Conservation (phyloP, 2,797 vertebrate genomes). For the Calcarius lapponicus region DNA sequence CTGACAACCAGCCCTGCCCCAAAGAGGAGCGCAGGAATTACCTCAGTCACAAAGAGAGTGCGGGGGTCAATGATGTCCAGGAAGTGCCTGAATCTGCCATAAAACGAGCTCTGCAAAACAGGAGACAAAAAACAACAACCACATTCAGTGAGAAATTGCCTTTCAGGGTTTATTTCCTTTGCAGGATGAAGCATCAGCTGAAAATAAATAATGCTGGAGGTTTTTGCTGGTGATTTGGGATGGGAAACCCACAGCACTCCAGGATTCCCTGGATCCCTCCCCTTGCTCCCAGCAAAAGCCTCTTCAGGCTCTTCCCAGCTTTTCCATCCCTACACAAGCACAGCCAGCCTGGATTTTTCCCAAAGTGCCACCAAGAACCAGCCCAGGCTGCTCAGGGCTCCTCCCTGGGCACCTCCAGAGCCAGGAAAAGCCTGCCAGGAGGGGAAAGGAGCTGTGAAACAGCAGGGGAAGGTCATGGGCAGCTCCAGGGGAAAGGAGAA, state of each 20-base stretch:
- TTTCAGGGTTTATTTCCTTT: neutral
- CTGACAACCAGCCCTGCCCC: neutral
- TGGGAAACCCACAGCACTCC: neutral
- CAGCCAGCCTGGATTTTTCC: neutral
- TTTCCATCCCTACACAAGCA: fast-evolving
- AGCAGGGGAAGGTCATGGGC: neutral
- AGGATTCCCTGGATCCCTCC: neutral
- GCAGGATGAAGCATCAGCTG: neutral
- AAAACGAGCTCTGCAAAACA: constrained; percentile 82
- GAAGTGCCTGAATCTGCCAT: constrained; percentile 89
- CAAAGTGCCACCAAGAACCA: fast-evolving
- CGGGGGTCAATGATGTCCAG: constrained; percentile 92
- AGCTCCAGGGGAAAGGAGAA: neutral
- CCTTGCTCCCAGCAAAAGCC: neutral
- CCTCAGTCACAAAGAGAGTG: constrained; percentile 90
- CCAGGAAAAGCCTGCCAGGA: neutral
- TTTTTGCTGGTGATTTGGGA: neutral
- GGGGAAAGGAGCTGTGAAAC: neutral
- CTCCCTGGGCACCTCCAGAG: neutral
- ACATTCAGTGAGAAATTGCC: neutral
- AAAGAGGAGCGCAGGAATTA: constrained; percentile 34
- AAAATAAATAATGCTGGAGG: neutral
- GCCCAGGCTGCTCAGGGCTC: neutral
- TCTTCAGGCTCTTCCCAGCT: neutral
- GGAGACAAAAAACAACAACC: neutral